A percentile compares a stretch with the other conserved stretches of the same genome.
These are phyloP conservation scores for Poecilus cupreus DNA, from an alignment of 2,888 invertebrate genomes.

Conservation along the genomic window DNA sequence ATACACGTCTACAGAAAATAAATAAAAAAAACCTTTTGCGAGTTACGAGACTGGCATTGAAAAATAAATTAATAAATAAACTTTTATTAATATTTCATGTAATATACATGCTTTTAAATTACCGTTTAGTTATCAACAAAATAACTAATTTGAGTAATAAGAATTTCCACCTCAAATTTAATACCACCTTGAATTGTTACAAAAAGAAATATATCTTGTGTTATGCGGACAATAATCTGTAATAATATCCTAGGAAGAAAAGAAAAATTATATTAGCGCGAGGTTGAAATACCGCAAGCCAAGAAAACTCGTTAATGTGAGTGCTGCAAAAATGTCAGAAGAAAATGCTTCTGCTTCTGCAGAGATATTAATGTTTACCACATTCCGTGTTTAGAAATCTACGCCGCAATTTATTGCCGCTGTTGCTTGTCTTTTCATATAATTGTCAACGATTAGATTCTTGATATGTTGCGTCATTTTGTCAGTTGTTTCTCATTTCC, in stretches of 20 bases:
- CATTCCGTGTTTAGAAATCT: conserved; percentile 42
- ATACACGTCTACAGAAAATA: not conserved
- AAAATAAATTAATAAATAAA: not conserved
- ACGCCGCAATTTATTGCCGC: no score
- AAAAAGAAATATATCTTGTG: conserved; percentile 16
- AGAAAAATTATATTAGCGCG: conserved; percentile 47
- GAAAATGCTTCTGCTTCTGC: conserved; percentile 36
- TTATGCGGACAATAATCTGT: conserved; percentile 31
- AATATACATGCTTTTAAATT: not conserved
- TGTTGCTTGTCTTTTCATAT: not conserved
- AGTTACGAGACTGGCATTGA: no score
- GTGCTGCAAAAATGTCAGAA: conserved; percentile 43
- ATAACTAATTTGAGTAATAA: not conserved
- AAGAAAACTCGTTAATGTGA: conserved; percentile 42
- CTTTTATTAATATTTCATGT: no score
- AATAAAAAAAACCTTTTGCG: not conserved
- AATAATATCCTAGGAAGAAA: conserved; percentile 44
- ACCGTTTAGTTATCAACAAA: not conserved
- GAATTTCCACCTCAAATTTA: conserved; percentile 1
- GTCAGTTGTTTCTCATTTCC: no score
- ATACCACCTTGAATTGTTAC: not conserved
- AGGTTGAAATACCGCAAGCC: conserved; percentile 32
- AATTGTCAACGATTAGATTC: conserved; percentile 16
- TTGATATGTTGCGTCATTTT: not conserved
- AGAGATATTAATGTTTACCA: conserved; percentile 46